These are phyloP conservation scores for Pseudomyrmex pallidus DNA, from an alignment of 1,140 invertebrate species.

Conservation along the genomic window DNA sequence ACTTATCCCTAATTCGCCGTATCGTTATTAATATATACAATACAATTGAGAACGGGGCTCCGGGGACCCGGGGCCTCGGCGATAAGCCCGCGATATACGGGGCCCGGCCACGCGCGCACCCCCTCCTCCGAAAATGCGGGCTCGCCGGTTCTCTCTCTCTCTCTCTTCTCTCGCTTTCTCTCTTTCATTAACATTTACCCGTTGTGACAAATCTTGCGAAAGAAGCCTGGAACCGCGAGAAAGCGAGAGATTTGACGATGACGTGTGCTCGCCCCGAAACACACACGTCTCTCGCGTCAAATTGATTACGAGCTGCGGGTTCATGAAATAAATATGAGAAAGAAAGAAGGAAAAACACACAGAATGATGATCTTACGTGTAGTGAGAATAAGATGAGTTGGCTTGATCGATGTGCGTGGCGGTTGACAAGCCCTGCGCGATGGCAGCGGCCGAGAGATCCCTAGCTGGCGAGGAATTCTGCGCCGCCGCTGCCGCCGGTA, in stretches of 20 bases:
- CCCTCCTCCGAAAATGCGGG: constrained; percentile 31
- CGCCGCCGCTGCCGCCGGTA: constrained; percentile 77
- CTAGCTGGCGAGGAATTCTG: constrained; percentile 83
- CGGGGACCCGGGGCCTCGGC: neutral
- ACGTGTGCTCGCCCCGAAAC: no score
- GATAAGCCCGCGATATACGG: constrained; percentile 52
- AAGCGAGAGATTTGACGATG: no score
- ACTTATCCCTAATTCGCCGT: constrained; percentile 80
- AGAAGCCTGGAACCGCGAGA: no score
- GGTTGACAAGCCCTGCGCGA: constrained; percentile 80
- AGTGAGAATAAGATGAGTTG: constrained; percentile 83
- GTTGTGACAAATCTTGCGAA: neutral
- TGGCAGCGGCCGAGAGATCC: constrained; percentile 78
- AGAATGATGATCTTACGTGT: constrained; percentile 79
- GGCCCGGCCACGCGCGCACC: constrained; percentile 40
- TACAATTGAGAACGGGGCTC: constrained; percentile 68
- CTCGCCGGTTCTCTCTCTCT: neutral
- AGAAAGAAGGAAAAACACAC: constrained; percentile 13
- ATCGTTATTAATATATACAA: constrained; percentile 80
- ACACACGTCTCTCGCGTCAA: neutral
- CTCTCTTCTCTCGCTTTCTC: neutral
- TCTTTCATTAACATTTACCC: neutral
- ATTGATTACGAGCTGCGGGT: constrained; percentile 10
- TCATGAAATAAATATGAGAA: constrained; percentile 40
- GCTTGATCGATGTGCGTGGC: constrained; percentile 82